phyloP scores from a whole-genome alignment of 2,888 invertebrate species.

The Spatulosminthurus flaviceps region DNA sequence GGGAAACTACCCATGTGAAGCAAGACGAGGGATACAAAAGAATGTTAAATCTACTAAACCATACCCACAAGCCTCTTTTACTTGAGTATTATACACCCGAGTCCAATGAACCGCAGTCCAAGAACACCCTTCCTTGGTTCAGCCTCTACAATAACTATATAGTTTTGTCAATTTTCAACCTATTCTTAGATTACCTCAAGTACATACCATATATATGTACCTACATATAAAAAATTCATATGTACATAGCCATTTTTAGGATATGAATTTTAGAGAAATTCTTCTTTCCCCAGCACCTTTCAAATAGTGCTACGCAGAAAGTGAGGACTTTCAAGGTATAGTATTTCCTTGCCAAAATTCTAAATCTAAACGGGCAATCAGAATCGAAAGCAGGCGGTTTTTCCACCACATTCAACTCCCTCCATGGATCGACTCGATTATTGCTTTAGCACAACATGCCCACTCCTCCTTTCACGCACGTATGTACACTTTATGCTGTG shows the following conservation, averaged over 20 bases:
- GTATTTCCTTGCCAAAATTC: constrained; percentile 37
- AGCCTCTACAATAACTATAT: neutral
- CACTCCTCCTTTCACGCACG: neutral
- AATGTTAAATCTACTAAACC: constrained; percentile 38
- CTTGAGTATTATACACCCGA: constrained; percentile 36
- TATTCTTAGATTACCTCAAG: no score
- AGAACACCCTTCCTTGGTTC: neutral
- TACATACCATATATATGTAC: no score
- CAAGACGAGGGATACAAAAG: neutral
- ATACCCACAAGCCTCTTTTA: constrained; percentile 30
- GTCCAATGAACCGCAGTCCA: constrained; percentile 39
- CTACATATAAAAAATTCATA: no score
- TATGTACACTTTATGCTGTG: no score
- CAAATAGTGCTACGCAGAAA: neutral
- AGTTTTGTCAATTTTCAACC: no score
- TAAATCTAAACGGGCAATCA: constrained; percentile 38
- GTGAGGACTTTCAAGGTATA: neutral
- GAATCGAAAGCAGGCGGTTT: constrained; percentile 41
- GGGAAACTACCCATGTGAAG: neutral
- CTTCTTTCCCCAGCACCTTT: no score
- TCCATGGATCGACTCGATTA: constrained; percentile 26
- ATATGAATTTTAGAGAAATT: no score
- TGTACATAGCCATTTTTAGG: no score
- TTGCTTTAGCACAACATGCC: neutral
- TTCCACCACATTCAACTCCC: constrained; percentile 42